phyloP scores from a whole-genome alignment of 2,888 invertebrate genomes.

The Kuschelorhynchus macadamiae region DNA sequence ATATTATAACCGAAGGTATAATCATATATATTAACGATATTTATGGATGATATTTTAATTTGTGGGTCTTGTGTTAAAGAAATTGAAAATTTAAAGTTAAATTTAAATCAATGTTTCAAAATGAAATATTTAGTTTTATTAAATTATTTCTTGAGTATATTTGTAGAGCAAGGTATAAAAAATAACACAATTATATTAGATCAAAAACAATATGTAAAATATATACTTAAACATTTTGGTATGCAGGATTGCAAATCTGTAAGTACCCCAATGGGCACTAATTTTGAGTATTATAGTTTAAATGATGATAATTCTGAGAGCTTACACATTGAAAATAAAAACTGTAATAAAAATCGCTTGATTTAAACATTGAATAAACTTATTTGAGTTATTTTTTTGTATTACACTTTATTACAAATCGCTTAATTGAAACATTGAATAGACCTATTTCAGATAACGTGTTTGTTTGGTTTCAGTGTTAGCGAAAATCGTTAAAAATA shows the following conservation, averaged over 20 bases:
- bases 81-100: constrained; percentile 41
- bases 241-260: constrained; percentile 34
- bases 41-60: constrained; percentile 52
- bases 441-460: too few species aligned
- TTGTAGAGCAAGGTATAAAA: not conserved
- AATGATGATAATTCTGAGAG: constrained; percentile 27
- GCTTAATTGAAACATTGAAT: too few species aligned
- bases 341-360: too few species aligned
- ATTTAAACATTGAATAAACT: too few species aligned
- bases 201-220: not conserved
- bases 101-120: constrained; percentile 23
- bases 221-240: constrained; percentile 35
- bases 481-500: too few species aligned
- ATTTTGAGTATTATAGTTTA: constrained; percentile 33
- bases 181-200: not conserved
- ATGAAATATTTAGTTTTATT: constrained; percentile 11
- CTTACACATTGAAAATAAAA: constrained; percentile 7
- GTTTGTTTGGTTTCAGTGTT: not conserved
- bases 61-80: constrained; percentile 39
- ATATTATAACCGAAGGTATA: too few species aligned
- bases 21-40: constrained; percentile 4
- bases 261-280: not conserved
- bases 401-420: too few species aligned
- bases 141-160: constrained; percentile 2
- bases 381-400: too few species aligned